These are phyloP conservation scores for Oxyura jamaicensis DNA, from an alignment of 2,113 vertebrate genomes.

Conservation along the genomic window DNA sequence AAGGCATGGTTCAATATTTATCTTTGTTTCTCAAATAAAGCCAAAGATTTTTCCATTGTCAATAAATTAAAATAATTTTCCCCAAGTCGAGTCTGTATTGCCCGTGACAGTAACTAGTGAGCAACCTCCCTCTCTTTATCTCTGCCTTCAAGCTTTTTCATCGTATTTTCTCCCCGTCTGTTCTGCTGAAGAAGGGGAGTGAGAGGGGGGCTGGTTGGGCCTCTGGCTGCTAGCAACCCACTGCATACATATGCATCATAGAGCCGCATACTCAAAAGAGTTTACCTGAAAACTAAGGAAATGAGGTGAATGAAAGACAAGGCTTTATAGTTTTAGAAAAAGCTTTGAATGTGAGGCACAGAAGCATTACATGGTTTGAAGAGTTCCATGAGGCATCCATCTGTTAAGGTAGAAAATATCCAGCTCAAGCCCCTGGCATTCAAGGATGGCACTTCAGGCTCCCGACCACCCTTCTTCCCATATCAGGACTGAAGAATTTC, in stretches of 20 bases:
- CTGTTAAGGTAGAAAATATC: neutral
- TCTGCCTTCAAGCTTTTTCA: rapidly evolving
- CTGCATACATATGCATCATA: rapidly evolving
- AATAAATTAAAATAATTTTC: neutral
- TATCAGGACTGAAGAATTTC: neutral
- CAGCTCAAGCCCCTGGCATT: neutral
- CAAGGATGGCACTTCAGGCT: neutral
- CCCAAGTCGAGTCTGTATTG: neutral
- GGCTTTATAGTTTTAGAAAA: neutral
- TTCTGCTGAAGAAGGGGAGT: neutral
- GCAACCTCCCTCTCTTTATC: neutral
- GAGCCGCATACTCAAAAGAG: neutral
- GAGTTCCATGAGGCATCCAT: neutral
- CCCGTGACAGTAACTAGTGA: neutral
- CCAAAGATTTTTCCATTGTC: neutral
- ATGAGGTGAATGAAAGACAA: neutral
- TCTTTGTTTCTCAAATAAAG: neutral
- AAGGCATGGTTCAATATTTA: neutral
- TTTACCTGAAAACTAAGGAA: neutral
- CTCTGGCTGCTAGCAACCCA: neutral
- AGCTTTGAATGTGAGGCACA: neutral
- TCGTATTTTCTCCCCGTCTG: neutral
- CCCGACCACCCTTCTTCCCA: neutral
- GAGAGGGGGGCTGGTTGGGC: neutral
- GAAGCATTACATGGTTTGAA: neutral